Evolutionary conservation across 2,113 vertebrate species (phyloP), one percentile per base, ranked within the genome.

Genomic region (Micromys minutus): DNA sequence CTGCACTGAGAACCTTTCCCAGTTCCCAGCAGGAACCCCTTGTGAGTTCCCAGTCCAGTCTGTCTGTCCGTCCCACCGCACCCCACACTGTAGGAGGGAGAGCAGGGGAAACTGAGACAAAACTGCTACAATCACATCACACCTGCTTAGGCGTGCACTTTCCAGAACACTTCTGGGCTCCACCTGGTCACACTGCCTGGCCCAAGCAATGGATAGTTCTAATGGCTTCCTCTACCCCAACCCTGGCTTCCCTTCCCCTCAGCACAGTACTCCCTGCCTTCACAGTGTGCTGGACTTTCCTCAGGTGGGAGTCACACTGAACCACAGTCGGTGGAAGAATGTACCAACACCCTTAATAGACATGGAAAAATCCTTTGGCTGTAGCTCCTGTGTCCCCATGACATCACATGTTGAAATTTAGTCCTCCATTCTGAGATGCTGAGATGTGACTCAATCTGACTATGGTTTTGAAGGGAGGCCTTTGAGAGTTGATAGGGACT

Each of bases 31-130:
- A 89, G 22, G 19, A n/a, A 10, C 8, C 72, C 61, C 65, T n/a
- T 92, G 29, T 45, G 59, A 75, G 39, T n/a, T n/a, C n/a, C n/a
- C n/a, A n/a, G n/a, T n/a, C n/a, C n/a, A n/a, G n/a, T n/a, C n/a
- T n/a, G n/a, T n/a, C n/a, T n/a, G n/a, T n/a, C n/a, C n/a, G n/a
- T n/a, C n/a, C n/a, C n/a, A n/a, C n/a, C n/a, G n/a, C n/a, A n/a
- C n/a, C n/a, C 9, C 3, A 2, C 1, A 3, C 5, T 39, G 8
- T 19, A 31, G n/a, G 34, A 34, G n/a, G 15, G 10, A 13, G 13
- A 4, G 34, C 29, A 61, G 21, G 36, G 69, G 36, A 72, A 21
- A 16, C 57, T 59, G 57, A 22, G 59, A 4, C 50, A 52, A 39
- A 24, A 57, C 69, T 34, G 34, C 42, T 34, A 1, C 55, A 42